Evolutionary conservation across 1,140 invertebrate genomes (phyloP).

Genomic region (Diachasma alloeum): DNA sequence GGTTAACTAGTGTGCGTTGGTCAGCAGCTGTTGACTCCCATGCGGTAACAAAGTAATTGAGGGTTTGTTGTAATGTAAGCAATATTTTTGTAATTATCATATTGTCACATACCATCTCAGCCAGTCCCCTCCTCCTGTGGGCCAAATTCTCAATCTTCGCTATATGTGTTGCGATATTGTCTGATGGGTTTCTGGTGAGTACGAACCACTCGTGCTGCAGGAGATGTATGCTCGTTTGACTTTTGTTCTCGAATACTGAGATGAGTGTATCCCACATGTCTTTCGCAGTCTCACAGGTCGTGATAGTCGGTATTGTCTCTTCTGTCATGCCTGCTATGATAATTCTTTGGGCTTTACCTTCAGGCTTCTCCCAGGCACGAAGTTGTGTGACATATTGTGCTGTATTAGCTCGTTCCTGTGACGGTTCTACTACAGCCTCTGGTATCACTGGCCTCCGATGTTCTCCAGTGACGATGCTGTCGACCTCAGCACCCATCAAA

Average conservation of each 20-base stretch:
- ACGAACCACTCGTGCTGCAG: conserved; percentile 12
- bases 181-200: not conserved
- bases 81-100: conserved; percentile 9
- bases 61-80: conserved; percentile 33
- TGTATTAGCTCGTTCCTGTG: not conserved
- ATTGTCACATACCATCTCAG: not conserved
- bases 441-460: no score
- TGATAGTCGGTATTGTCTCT: conserved; percentile 43
- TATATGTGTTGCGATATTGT: not conserved
- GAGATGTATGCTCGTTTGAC: not conserved
- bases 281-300: conserved; percentile 42
- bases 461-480: no score
- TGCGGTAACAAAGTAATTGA: conserved; percentile 44
- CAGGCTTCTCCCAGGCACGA: conserved; percentile 28
- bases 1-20: conserved; percentile 38
- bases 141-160: not conserved
- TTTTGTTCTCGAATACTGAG: not conserved
- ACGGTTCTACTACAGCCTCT: no score
- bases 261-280: conserved; percentile 42
- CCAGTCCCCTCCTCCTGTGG: not conserved
- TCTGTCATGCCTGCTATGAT: conserved; percentile 37
- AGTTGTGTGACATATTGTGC: not conserved
- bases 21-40: conserved; percentile 40
- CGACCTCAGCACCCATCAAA: no score
- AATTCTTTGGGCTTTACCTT: conserved; percentile 34